A percentile compares a stretch with the other conserved stretches of the same genome.
These are phyloP conservation scores for Tetragonula clypearis DNA, from an alignment of 1,140 invertebrate genomes.

Conservation along the genomic window DNA sequence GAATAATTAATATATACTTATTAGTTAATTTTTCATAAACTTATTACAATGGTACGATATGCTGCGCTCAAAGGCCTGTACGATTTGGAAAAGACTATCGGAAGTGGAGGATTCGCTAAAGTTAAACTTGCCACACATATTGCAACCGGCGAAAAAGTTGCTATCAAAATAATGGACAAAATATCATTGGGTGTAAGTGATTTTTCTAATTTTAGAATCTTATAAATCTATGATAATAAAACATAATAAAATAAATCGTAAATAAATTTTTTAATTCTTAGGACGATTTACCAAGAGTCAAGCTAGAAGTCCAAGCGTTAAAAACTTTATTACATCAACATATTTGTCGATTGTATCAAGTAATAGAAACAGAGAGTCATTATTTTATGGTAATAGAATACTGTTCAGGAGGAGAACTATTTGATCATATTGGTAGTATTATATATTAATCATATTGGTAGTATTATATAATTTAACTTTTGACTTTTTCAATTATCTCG, in stretches of 20 bases:
- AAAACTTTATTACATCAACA: constrained; percentile 91
- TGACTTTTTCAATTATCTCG: constrained; percentile 38
- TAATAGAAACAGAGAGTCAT: constrained; percentile 88
- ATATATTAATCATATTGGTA: constrained; percentile 86
- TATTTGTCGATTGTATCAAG: constrained; percentile 92
- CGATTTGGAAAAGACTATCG: constrained; percentile 88
- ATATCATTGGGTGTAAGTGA: constrained; percentile 85
- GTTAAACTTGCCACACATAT: constrained; percentile 91
- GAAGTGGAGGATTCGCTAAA: constrained; percentile 90
- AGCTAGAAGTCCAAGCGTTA: constrained; percentile 91
- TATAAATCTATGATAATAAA: background rate
- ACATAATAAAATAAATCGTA: background rate
- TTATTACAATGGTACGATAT: constrained; percentile 79
- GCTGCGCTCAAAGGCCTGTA: constrained; percentile 85
- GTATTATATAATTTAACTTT: constrained; percentile 12
- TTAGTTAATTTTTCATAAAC: background rate
- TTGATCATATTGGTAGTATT: constrained; percentile 90
- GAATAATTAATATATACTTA: background rate
- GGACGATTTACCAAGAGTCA: constrained; percentile 91
- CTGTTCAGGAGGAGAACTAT: constrained; percentile 91
- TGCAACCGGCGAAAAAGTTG: constrained; percentile 90
- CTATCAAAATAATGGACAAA: constrained; percentile 95
- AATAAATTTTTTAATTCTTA: constrained; percentile 67
- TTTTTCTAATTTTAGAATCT: constrained; percentile 15
- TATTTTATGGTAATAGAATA: constrained; percentile 91